Conservation (phyloP, 2,113 vertebrate genomes). For the Caloenas nicobarica region DNA sequence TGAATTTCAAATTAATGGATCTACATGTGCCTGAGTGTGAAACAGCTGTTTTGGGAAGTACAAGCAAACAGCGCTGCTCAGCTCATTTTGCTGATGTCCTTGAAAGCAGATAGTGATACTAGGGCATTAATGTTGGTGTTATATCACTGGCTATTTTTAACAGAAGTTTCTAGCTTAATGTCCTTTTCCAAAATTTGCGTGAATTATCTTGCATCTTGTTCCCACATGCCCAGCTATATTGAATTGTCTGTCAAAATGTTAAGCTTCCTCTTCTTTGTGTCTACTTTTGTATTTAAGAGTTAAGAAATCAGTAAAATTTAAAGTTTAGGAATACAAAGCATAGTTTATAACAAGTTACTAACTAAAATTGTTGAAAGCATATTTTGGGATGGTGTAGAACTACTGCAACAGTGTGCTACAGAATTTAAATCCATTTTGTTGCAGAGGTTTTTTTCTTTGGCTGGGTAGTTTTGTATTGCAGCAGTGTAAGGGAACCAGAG, state of each 20-base stretch:
- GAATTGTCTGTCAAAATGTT: neutral
- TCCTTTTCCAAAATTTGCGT: neutral
- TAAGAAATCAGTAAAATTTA: neutral
- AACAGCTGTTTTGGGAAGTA: neutral
- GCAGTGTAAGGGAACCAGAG: neutral
- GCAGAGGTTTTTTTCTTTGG: neutral
- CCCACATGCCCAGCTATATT: neutral
- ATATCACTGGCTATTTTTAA: neutral
- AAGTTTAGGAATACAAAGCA: neutral
- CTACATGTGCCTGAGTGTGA: neutral
- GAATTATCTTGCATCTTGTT: neutral
- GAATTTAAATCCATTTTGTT: neutral
- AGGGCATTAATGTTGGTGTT: neutral
- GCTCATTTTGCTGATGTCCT: neutral
- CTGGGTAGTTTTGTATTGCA: neutral
- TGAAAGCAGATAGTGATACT: neutral
- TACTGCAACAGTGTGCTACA: neutral
- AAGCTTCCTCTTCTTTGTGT: fast-evolving
- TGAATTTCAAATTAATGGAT: neutral
- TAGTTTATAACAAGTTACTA: neutral
- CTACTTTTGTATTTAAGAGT: neutral
- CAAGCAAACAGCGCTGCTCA: neutral
- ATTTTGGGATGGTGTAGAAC: neutral
- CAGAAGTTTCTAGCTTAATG: neutral
- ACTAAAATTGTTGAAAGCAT: fast-evolving